Evolutionary conservation across 2,888 invertebrate species (phyloP).

Genomic region (Nomada fabriciana): DNA sequence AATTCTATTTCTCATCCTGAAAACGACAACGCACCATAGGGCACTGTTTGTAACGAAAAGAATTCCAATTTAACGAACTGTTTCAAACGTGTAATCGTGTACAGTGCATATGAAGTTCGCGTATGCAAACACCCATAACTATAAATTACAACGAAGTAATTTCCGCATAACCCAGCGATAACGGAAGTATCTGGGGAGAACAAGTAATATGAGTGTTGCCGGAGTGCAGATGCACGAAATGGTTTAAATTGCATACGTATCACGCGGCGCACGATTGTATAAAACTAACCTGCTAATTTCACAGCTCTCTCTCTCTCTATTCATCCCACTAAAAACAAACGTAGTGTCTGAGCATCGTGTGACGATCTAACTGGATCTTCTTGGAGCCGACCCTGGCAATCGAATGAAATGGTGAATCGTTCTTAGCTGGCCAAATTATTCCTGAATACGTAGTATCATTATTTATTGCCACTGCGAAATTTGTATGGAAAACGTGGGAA

Average conservation of each 20-base stretch:
- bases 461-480: too few species aligned
- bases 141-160: constrained; percentile 70
- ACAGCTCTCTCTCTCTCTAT: not conserved
- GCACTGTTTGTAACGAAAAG: not conserved
- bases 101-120: constrained; percentile 47
- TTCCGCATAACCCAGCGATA: constrained; percentile 64
- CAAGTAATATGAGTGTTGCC: constrained; percentile 54
- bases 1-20: not conserved
- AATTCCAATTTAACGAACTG: constrained; percentile 11
- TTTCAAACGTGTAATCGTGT: constrained; percentile 25
- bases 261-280: constrained; percentile 33
- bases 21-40: constrained; percentile 26
- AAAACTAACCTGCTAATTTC: constrained; percentile 43
- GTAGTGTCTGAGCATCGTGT: not conserved
- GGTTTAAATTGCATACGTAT: constrained; percentile 59
- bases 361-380: too few species aligned
- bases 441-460: too few species aligned
- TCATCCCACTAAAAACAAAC: not conserved
- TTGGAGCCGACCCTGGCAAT: too few species aligned
- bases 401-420: not conserved
- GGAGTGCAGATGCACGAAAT: constrained; percentile 49
- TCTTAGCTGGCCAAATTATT: not conserved
- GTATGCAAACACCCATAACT: constrained; percentile 52
- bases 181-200: constrained; percentile 65
- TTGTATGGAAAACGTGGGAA: too few species aligned